Conservation (phyloP, 2,797 vertebrate genomes). For the Poeciliopsis turneri region DNA sequence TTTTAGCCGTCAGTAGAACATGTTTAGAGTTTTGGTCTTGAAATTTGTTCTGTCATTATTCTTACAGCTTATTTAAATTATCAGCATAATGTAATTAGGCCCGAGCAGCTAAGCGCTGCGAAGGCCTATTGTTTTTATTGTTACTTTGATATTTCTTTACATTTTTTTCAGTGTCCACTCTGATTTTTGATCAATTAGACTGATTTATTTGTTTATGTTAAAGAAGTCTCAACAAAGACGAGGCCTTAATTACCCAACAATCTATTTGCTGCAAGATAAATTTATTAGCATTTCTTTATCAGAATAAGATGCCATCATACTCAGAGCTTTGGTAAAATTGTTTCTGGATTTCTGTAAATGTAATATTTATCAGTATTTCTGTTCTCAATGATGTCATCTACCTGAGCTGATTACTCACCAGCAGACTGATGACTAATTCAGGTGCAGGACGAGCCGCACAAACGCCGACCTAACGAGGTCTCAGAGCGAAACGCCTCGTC, state of each 20-base stretch:
- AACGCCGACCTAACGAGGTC: conserved; percentile 57
- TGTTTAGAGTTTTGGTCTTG: background rate
- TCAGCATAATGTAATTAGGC: background rate
- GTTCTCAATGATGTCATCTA: conserved; percentile 1
- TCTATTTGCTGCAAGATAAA: background rate
- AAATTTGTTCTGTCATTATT: background rate
- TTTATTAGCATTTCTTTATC: background rate
- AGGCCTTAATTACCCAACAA: background rate
- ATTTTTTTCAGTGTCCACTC: too few species aligned
- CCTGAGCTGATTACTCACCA: conserved; percentile 2
- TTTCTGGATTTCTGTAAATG: background rate
- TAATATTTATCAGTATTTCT: background rate
- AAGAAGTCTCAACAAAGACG: background rate
- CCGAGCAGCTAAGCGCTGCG: too few species aligned
- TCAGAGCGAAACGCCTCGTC: conserved; percentile 35
- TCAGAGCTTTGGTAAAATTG: background rate
- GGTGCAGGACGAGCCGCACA: conserved; percentile 57
- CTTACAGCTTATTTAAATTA: background rate
- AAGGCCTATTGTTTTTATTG: too few species aligned
- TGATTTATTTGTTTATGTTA: background rate
- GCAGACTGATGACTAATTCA: conserved; percentile 72
- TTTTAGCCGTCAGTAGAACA: background rate
- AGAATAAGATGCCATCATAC: background rate
- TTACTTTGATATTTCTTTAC: too few species aligned
- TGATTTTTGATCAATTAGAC: background rate